Evolutionary conservation across 2,113 vertebrate species (phyloP).

Genomic region (Triplophysa siluroides): DNA sequence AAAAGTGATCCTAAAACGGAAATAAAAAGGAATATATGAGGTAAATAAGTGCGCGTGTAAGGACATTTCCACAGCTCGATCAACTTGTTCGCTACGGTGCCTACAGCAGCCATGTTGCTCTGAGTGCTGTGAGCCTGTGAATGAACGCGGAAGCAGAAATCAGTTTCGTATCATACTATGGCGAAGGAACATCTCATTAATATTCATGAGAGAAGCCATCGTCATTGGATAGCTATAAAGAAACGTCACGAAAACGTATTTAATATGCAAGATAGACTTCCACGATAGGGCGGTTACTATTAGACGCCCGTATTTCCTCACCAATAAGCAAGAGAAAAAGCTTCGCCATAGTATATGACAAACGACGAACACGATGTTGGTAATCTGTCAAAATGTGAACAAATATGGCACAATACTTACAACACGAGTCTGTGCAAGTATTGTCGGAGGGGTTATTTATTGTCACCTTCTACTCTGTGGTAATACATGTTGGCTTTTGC

Average conservation of each 20-base stretch:
- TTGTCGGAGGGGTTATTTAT: too few species aligned
- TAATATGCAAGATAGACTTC: background rate
- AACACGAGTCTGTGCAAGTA: too few species aligned
- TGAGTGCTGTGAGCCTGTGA: background rate
- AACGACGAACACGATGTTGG: background rate
- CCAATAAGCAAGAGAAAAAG: background rate
- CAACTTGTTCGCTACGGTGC: slow-evolving; percentile 61
- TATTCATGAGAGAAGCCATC: slow-evolving; percentile 5
- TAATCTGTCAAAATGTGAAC: background rate
- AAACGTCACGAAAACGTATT: background rate
- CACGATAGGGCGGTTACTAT: background rate
- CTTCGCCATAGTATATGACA: background rate
- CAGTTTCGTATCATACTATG: background rate
- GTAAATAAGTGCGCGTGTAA: slow-evolving; percentile 63
- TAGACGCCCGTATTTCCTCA: background rate
- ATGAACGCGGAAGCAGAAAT: slow-evolving; percentile 17
- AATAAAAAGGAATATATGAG: slow-evolving; percentile 69
- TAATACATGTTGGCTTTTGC: background rate
- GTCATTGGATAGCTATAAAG: background rate
- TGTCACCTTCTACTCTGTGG: too few species aligned
- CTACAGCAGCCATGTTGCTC: slow-evolving; percentile 68
- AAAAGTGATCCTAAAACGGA: slow-evolving; percentile 77
- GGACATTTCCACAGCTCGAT: slow-evolving; percentile 60
- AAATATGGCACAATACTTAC: too few species aligned
- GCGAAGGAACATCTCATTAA: background rate